Evolutionary conservation across 2,888 invertebrate genomes (phyloP).

Genomic region (Marronus borbonicus): DNA sequence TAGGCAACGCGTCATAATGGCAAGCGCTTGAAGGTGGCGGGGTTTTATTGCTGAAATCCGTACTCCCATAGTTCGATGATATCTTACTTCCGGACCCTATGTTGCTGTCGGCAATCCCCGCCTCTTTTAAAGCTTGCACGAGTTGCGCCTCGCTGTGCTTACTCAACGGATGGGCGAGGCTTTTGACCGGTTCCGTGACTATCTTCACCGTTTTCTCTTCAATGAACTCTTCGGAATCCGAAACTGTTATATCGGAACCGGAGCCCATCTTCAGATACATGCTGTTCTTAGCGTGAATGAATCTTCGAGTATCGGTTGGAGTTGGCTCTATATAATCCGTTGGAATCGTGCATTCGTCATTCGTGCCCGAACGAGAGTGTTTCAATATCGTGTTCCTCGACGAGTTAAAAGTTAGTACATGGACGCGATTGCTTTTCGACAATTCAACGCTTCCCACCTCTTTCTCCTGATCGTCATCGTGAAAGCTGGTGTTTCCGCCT

Average conservation of each 20-base stretch:
- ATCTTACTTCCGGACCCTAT: neutral
- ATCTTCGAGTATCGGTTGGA: neutral
- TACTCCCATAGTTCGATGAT: neutral
- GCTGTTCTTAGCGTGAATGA: conserved; percentile 24
- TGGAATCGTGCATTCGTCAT: neutral
- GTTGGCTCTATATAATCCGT: neutral
- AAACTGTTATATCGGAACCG: neutral
- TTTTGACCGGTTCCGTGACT: neutral
- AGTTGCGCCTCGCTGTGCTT: neutral
- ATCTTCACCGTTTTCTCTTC: conserved; percentile 1
- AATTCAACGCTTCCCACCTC: neutral
- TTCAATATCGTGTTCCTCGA: neutral
- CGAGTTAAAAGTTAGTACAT: too few relatives aligned
- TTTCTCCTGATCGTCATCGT: neutral
- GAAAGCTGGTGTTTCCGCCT: neutral
- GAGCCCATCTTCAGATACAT: conserved; percentile 7
- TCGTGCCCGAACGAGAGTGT: neutral
- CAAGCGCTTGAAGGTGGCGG: neutral
- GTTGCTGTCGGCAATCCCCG: neutral
- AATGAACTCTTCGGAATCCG: neutral
- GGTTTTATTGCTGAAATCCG: neutral
- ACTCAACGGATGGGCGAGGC: neutral
- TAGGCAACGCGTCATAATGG: neutral
- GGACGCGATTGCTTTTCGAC: neutral
- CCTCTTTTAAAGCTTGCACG: neutral